Evolutionary conservation across 2,113 vertebrate species (phyloP).

Genomic region (Irena cyanogastra): DNA sequence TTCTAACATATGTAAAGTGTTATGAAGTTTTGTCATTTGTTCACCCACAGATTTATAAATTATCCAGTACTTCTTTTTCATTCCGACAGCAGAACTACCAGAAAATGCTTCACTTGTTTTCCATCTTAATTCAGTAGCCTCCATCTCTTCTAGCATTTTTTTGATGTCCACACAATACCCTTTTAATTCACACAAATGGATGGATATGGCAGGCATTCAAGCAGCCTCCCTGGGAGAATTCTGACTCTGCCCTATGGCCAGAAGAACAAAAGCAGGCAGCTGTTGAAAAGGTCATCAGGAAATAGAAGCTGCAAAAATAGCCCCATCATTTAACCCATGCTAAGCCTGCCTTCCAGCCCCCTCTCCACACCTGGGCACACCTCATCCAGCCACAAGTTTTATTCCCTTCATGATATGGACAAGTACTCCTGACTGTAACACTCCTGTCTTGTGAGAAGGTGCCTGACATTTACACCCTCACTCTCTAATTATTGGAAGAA

Average conservation of each 20-base stretch:
- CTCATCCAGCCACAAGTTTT: neutral
- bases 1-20: neutral
- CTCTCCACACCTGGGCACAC: neutral
- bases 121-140: neutral
- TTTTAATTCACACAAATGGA: conserved; percentile 51
- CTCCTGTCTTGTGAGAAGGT: neutral
- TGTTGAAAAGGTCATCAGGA: conserved; percentile 58
- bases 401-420: neutral
- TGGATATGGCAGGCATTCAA: conserved; percentile 53
- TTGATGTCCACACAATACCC: conserved; percentile 39
- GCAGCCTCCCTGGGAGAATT: conserved; percentile 41
- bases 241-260: conserved; percentile 14
- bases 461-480: neutral
- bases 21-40: neutral
- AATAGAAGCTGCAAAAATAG: conserved; percentile 33
- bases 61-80: neutral
- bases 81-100: neutral
- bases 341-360: neutral
- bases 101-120: neutral
- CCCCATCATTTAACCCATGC: neutral
- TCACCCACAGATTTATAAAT: neutral
- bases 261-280: conserved; percentile 53
- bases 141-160: neutral
- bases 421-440: neutral
- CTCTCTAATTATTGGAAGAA: neutral